These are phyloP conservation scores for Schizothorax lantsangensis DNA, from an alignment of 2,797 vertebrate species.

Conservation along the genomic window DNA sequence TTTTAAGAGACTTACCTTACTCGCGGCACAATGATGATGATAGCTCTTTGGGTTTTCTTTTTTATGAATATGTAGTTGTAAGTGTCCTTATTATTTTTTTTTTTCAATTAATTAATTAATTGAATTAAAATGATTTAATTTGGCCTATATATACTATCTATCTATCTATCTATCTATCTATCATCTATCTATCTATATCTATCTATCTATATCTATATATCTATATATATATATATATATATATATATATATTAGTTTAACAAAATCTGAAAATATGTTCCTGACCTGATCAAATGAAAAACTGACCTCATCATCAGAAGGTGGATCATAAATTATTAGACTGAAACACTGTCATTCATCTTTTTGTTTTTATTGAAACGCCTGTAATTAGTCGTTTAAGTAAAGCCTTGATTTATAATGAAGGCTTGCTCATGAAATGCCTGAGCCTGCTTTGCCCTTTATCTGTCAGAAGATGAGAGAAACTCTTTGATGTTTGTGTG, in stretches of 20 bases:
- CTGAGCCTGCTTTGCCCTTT: slow-evolving; percentile 20
- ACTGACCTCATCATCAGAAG: not conserved
- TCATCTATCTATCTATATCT: too few species aligned
- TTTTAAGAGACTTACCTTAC: not conserved
- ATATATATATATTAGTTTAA: not conserved
- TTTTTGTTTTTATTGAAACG: not conserved
- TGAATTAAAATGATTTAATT: too few species aligned
- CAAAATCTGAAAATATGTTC: not conserved
- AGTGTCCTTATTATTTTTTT: not conserved
- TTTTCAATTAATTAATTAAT: too few species aligned
- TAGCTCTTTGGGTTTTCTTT: not conserved
- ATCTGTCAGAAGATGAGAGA: slow-evolving; percentile 10
- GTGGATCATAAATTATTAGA: not conserved
- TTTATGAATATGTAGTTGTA: not conserved
- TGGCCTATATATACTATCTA: too few species aligned
- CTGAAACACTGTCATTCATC: not conserved
- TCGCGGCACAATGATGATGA: not conserved
- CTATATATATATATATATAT: not conserved
- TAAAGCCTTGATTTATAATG: not conserved
- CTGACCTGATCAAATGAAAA: not conserved
- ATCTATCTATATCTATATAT: too few species aligned
- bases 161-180: too few species aligned
- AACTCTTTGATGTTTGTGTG: slow-evolving; percentile 46
- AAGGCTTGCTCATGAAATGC: slow-evolving; percentile 17
- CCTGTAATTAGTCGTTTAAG: not conserved